Evolutionary conservation across 2,797 vertebrate species (phyloP).

Genomic region (Amniataba percoides): DNA sequence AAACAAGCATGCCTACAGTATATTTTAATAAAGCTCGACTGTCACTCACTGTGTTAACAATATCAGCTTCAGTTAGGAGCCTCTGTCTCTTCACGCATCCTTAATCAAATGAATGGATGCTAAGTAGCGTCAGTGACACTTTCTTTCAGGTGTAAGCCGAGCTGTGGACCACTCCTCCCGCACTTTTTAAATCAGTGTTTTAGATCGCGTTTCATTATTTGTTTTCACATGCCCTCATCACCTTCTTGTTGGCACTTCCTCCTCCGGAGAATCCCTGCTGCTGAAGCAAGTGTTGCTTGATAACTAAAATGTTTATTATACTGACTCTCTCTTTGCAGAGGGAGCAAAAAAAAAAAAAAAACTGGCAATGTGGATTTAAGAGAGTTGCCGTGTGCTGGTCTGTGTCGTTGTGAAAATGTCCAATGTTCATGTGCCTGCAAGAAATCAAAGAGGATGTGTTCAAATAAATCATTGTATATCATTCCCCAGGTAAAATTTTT

Average conservation of each 20-base stretch:
- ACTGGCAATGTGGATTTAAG: not conserved
- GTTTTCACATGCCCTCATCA: conserved; percentile 5
- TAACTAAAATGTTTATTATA: not conserved
- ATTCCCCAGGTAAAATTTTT: not conserved
- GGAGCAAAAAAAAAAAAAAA: not conserved
- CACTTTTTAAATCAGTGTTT: conserved; percentile 29
- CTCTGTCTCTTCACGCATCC: conserved; percentile 19
- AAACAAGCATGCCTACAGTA: conserved; percentile 62
- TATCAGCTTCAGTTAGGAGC: conserved; percentile 38
- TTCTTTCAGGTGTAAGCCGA: conserved; percentile 5
- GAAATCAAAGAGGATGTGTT: conserved; percentile 38
- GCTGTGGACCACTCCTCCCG: not conserved
- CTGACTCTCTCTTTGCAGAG: not conserved
- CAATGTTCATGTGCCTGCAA: conserved; percentile 36
- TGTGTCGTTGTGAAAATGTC: conserved; percentile 14
- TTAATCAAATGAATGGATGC: conserved; percentile 29
- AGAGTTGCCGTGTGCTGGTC: not conserved
- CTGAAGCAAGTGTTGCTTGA: not conserved
- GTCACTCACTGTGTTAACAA: conserved; percentile 58
- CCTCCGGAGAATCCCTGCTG: not conserved
- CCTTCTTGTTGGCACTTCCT: not conserved
- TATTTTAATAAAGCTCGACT: conserved; percentile 77
- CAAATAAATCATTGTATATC: conserved; percentile 1
- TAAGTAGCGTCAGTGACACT: conserved; percentile 20
- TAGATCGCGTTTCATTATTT: conserved; percentile 22